Evolutionary conservation across 2,888 invertebrate genomes (phyloP), one percentile per base, ranked within the genome.

Genomic region (Mythimna albipuncta): DNA sequence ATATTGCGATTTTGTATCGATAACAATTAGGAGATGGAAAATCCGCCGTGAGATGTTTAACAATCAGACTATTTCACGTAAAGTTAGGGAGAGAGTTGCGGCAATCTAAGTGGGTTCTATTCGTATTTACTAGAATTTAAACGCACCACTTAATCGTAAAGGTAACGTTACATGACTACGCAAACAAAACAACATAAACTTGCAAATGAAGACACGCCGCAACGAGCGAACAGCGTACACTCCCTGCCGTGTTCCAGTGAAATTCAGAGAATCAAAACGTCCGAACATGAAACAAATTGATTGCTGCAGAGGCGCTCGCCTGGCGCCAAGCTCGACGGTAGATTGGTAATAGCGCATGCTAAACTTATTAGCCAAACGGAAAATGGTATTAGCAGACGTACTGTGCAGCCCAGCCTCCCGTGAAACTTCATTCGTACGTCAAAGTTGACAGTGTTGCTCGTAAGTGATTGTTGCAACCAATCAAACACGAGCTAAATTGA

Each of bases 351-450:
- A 95, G 94, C 91, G 93, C 92, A 94, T 94, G 95, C 94, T 96
- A 96, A 96, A 95, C 96, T 95, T 95, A 96, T 96, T 96, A 96
- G 93, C 92, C 92, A 93, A 95, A 94, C 94, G 95, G 95, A 95
- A 96, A 96, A 96, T 95, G 93, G 93, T 92, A 94, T 96, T 95
- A 96, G 91, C 93, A 92, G 91, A 92, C 93, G 94, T 92, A 92
- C 92, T 88, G 67, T 80, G 91, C 89, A 79, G 89, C 86, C 87
- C 89, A 88, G 89, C 88, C 89, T 91, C 85, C 91, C 89, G 93
- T 93, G 92, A 92, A 94, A 93, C 93, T 94, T 91, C 90, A 93
- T 95, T 95, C 92, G 90, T 88, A 90, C 90, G 91, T 94, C 94
- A 95, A 92, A 93, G 92, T 94, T 94, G 93, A 94, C 94, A 94